Conservation (phyloP, 2,797 vertebrate species). For the Rachycentron canadum region DNA sequence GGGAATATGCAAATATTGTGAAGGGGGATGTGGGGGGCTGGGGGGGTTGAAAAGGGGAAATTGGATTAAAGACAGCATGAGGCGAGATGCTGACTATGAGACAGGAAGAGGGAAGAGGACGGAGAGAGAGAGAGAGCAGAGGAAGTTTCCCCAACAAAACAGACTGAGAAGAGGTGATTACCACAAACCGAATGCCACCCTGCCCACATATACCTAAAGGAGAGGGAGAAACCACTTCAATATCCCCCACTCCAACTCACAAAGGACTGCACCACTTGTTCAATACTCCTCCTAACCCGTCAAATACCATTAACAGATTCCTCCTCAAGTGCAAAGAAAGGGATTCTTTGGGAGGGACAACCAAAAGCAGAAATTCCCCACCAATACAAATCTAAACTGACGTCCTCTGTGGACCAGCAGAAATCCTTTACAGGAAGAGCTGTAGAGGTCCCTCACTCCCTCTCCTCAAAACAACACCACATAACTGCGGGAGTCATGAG, state of each 20-base stretch:
- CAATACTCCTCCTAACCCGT: slow-evolving; percentile 63
- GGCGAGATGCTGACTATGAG: slow-evolving; percentile 72
- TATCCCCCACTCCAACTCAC: slow-evolving; percentile 56
- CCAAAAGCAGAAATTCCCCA: slow-evolving; percentile 51
- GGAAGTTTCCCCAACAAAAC: slow-evolving; percentile 57
- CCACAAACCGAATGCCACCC: slow-evolving; percentile 65
- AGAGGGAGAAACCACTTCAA: slow-evolving; percentile 52
- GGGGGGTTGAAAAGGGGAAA: slow-evolving; percentile 63
- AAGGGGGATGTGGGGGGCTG: not conserved
- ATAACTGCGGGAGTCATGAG: slow-evolving; percentile 73
- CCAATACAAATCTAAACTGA: slow-evolving; percentile 76
- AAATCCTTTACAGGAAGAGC: slow-evolving; percentile 73
- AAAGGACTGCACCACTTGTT: slow-evolving; percentile 64
- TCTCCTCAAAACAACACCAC: slow-evolving; percentile 71
- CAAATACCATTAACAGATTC: slow-evolving; percentile 76
- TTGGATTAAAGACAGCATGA: slow-evolving; percentile 81
- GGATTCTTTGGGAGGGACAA: slow-evolving; percentile 61
- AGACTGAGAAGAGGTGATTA: slow-evolving; percentile 70
- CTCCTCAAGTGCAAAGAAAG: slow-evolving; percentile 64
- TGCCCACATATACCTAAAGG: slow-evolving; percentile 60
- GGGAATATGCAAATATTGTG: slow-evolving; percentile 76
- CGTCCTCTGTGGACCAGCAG: slow-evolving; percentile 68
- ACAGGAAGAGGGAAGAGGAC: slow-evolving; percentile 46
- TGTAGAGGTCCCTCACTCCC: slow-evolving; percentile 70
- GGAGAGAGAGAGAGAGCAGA: slow-evolving; percentile 31